Evolutionary conservation across 2,113 vertebrate species (phyloP).

Genomic region (Uropsilus gracilis): DNA sequence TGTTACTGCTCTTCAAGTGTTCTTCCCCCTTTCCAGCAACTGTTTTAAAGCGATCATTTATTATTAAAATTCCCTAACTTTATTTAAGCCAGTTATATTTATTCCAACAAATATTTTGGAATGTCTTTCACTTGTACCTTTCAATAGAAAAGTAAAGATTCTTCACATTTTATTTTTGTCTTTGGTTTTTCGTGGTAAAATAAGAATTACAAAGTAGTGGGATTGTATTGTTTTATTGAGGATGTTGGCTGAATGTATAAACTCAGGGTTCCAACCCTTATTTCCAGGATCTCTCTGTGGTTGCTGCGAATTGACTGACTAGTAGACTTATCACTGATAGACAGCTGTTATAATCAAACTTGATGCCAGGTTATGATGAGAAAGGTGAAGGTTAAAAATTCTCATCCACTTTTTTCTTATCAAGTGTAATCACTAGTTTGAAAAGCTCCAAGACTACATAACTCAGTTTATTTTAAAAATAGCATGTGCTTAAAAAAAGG

Average conservation of each 20-base stretch:
- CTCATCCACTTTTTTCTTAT: neutral
- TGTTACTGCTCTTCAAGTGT: neutral
- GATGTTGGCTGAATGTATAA: neutral
- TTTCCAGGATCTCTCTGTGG: neutral
- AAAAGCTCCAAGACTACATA: neutral
- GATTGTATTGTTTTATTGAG: conserved; percentile 9
- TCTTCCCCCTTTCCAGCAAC: neutral
- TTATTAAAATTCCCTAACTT: neutral
- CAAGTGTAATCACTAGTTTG: neutral
- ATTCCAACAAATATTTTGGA: conserved; percentile 24
- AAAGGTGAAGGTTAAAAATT: conserved; percentile 3
- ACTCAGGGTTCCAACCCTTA: neutral
- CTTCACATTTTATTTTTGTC: neutral
- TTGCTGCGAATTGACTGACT: neutral
- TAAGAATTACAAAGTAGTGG: neutral
- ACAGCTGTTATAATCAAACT: neutral
- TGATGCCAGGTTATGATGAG: neutral
- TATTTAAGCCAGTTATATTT: conserved; percentile 12
- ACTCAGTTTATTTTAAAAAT: neutral
- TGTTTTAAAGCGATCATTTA: conserved; percentile 9
- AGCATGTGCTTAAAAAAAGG: neutral
- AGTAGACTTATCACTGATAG: neutral
- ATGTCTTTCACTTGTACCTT: neutral
- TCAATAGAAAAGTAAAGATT: neutral
- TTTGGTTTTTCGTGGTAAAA: neutral